Evolutionary conservation across 1,140 invertebrate species (phyloP), one percentile per base, ranked within the genome.

Genomic region (Stegodyphus mimosarum): DNA sequence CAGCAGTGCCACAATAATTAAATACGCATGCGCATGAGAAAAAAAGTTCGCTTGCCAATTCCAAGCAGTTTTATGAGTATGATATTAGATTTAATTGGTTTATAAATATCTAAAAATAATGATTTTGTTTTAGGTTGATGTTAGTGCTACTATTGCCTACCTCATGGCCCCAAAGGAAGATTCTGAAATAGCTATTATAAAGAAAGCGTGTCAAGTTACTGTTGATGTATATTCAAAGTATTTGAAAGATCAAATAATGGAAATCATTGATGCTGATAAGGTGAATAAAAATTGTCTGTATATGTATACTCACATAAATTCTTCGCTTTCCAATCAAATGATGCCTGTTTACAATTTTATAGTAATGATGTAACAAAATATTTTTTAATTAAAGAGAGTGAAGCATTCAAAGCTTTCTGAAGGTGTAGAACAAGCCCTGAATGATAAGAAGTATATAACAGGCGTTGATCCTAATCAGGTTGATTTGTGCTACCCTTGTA

Each of bases 401-500:
- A 92, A 93, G 90, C 98, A 99, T 91, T 94, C 93, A 60, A 99
- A 99, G 91, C 91, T 99, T 53, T 95, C 97, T 0, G 97, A 99
- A 92, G 96, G 97, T 50, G 95, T 99, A 11, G 97, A 99, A 90
- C 92, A 94, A 66, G 97, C 97, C 11, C 93, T 97, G 88, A 93
- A 93, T 6, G 96, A 97, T 89, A 99, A 99, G 89, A 99, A 99
- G 91, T 98, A 98, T 92, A 95, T 99, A 0, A 87, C 95, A 10
- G 90, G 95, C 33, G 94, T 97, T 6, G 97, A 99, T 90, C 93
- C 94, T 0, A 93, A 93, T 17, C 94, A 97, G 89, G 92, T 99
- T 6, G 98, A 99, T 89, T 96, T 98, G 93, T 99, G 98, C 90
- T 99, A 99, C 91, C 97, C 97, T 4, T 95, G 98, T 0, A 99